Conservation (phyloP, 2,797 vertebrate species). For the Poeciliopsis presidionis region DNA sequence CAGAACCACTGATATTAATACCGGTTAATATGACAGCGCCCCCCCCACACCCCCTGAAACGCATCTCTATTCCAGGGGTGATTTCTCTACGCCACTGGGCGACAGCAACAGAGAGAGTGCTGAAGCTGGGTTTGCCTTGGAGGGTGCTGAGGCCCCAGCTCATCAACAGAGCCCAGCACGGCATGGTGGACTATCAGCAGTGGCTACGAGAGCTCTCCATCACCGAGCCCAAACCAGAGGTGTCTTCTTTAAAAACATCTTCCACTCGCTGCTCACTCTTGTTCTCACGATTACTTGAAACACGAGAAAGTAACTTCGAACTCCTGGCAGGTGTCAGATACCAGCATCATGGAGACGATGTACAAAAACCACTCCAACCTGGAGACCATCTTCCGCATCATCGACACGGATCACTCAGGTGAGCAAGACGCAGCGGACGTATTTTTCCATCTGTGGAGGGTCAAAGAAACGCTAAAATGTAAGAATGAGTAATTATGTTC, state of each 20-base stretch:
- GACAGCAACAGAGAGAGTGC: slow-evolving; percentile 81
- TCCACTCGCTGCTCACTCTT: neutral
- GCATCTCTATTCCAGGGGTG: slow-evolving; percentile 69
- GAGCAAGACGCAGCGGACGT: slow-evolving; percentile 33
- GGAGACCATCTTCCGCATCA: slow-evolving; percentile 94
- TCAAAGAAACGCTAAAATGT: neutral
- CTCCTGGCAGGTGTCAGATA: slow-evolving; percentile 77
- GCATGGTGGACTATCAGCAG: slow-evolving; percentile 83
- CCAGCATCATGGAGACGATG: slow-evolving; percentile 89
- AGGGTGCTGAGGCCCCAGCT: slow-evolving; percentile 89
- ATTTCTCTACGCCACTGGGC: slow-evolving; percentile 89
- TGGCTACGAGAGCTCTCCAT: slow-evolving; percentile 88
- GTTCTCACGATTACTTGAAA: neutral
- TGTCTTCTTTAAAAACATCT: neutral
- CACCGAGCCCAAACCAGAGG: slow-evolving; percentile 82
- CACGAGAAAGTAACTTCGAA: neutral
- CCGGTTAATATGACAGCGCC: neutral
- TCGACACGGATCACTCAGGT: slow-evolving; percentile 95
- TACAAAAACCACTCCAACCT: slow-evolving; percentile 93
- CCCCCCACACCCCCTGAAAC: neutral
- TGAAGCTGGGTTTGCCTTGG: slow-evolving; percentile 90
- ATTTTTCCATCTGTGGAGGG: neutral
- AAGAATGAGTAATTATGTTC: neutral
- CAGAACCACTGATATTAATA: neutral
- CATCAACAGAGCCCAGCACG: slow-evolving; percentile 63